Conservation (phyloP, 2,797 vertebrate species). For the Rhabdomys pumilio region DNA sequence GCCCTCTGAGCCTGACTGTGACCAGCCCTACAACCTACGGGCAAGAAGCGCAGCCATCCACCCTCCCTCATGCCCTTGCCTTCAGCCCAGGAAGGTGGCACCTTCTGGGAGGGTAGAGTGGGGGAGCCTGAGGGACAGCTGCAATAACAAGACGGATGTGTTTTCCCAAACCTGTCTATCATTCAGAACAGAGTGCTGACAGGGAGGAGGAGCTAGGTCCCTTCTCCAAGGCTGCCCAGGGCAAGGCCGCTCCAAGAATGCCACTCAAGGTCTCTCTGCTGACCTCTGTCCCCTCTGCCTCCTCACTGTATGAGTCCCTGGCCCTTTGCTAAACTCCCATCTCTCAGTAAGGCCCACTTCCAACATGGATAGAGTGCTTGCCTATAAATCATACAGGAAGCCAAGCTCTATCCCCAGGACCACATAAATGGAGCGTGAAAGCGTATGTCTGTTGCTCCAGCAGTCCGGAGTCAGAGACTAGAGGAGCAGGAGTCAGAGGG, state of each 20-base stretch:
- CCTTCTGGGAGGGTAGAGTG: not conserved
- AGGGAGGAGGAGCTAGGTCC: not conserved
- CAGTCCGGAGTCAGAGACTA: not conserved
- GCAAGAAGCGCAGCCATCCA: not conserved
- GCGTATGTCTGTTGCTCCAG: too few species aligned
- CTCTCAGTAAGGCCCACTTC: not conserved
- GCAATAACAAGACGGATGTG: not conserved
- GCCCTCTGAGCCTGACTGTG: not conserved
- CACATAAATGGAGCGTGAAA: not conserved
- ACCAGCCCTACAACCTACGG: not conserved
- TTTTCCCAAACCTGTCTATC: not conserved
- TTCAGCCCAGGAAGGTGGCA: constrained; percentile 5
- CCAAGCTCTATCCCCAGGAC: not conserved
- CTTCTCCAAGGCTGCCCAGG: not conserved
- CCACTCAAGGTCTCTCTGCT: not conserved
- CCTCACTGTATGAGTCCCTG: not conserved
- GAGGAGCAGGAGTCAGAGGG: not conserved
- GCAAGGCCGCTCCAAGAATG: not conserved
- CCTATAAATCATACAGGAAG: not conserved
- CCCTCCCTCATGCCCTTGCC: not conserved
- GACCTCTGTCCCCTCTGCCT: not conserved
- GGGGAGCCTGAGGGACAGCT: constrained; percentile 46
- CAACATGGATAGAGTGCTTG: not conserved
- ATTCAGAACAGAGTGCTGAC: constrained; percentile 50
- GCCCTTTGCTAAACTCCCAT: not conserved